Percentiles rank a stretch among this genome's conserved stretches.
phyloP scores from a whole-genome alignment of 2,888 invertebrate genomes.

The Zaprionus bogoriensis region DNA sequence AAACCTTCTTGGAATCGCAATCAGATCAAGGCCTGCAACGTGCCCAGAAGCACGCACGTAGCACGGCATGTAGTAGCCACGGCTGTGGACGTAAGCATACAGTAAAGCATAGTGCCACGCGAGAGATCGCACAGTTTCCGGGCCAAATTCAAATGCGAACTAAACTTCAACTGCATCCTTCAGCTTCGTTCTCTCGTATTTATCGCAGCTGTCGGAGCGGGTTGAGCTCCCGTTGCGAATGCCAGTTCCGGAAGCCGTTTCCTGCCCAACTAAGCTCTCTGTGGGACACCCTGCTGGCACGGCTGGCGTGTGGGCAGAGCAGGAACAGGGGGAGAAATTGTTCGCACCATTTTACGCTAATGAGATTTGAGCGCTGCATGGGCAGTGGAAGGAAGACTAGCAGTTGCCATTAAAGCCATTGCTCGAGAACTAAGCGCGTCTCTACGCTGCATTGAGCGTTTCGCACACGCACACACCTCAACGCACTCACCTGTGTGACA shows the following conservation, averaged over 20 bases:
- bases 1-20: conserved; percentile 62
- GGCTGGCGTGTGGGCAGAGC: too few relatives aligned
- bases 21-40: conserved; percentile 49
- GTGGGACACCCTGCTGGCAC: background rate
- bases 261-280: too few relatives aligned
- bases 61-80: background rate
- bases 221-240: background rate
- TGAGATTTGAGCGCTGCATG: background rate
- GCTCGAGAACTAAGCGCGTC: too few relatives aligned
- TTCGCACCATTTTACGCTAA: background rate
- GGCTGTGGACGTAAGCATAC: background rate
- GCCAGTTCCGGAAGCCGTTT: background rate
- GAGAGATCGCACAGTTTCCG: background rate
- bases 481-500: background rate
- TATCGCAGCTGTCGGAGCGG: background rate
- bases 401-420: too few relatives aligned
- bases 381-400: background rate
- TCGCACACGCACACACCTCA: background rate
- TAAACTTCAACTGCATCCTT: background rate
- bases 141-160: background rate
- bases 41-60: conserved; percentile 2
- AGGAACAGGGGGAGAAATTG: background rate
- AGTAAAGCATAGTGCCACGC: background rate
- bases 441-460: too few relatives aligned
- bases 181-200: too few relatives aligned